Evolutionary conservation across 2,888 invertebrate species (phyloP).

Genomic region (Acanthosepion lycidas): DNA sequence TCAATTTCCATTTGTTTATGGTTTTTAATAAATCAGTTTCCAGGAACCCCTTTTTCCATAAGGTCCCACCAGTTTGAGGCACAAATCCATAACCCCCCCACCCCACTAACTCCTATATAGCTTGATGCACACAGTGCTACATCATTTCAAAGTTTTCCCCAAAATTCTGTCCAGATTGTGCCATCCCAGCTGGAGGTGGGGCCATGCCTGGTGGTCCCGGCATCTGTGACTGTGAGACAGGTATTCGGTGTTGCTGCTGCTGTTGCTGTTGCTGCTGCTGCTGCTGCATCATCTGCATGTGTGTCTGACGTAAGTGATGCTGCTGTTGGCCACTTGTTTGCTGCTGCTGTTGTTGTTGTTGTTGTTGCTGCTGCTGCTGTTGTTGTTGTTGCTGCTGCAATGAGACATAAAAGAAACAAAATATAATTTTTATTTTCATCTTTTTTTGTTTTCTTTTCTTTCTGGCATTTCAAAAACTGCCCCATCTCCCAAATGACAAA

Average conservation of each 20-base stretch:
- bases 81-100: not conserved
- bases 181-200: slow-evolving; percentile 24
- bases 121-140: not conserved
- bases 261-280: slow-evolving; percentile 24
- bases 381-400: not conserved
- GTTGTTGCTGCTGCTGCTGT: not conserved
- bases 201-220: slow-evolving; percentile 38
- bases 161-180: slow-evolving; percentile 23
- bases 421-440: too few species aligned
- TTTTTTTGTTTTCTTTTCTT: too few species aligned
- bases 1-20: not conserved
- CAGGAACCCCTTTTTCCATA: not conserved
- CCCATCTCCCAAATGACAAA: too few species aligned
- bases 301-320: slow-evolving; percentile 4
- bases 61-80: not conserved
- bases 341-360: slow-evolving; percentile 43
- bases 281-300: not conserved
- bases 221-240: slow-evolving; percentile 39
- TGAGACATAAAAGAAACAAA: not conserved
- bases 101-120: not conserved
- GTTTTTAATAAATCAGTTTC: too few species aligned
- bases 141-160: slow-evolving; percentile 41
- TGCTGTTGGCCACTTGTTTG: not conserved
- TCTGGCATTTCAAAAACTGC: too few species aligned
- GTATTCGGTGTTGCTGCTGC: slow-evolving; percentile 36